phyloP scores from a whole-genome alignment of 2,113 vertebrate species.

The Orientallactaga bullata region DNA sequence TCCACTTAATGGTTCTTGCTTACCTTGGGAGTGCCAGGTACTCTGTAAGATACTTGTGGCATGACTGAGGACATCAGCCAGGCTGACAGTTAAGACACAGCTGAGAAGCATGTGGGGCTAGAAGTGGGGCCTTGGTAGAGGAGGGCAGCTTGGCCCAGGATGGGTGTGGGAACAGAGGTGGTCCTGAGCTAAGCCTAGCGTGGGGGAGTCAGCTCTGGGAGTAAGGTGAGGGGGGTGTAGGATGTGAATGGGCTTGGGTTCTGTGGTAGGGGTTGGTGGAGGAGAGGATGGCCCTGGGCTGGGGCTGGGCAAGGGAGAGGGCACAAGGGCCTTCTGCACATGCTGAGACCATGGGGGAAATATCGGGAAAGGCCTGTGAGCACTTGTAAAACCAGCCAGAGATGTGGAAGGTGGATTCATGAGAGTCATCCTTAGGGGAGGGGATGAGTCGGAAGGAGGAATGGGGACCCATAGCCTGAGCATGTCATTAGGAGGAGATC shows the following conservation, averaged over 20 bases:
- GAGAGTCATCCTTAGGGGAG: background rate
- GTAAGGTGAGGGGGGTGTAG: rapidly evolving
- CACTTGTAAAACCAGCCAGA: background rate
- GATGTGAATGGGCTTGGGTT: rapidly evolving
- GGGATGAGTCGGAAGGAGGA: background rate
- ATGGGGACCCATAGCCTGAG: rapidly evolving
- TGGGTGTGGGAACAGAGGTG: background rate
- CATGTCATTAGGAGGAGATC: rapidly evolving
- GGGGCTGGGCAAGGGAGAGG: background rate
- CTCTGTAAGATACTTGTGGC: background rate
- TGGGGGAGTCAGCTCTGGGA: too few species aligned
- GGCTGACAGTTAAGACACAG: too few species aligned
- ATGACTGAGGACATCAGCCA: background rate
- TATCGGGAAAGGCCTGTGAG: rapidly evolving
- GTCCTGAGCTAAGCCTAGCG: background rate
- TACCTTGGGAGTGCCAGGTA: too few species aligned
- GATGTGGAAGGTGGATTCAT: background rate
- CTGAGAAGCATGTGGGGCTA: rapidly evolving
- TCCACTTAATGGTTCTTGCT: too few species aligned
- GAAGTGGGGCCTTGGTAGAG: background rate
- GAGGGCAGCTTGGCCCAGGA: background rate
- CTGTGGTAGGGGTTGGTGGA: rapidly evolving
- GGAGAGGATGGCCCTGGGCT: background rate
- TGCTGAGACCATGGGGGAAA: too few species aligned
- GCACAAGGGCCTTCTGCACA: rapidly evolving